Evolutionary conservation across 1,140 invertebrate species (phyloP).

Genomic region (Campoletis sonorensis): DNA sequence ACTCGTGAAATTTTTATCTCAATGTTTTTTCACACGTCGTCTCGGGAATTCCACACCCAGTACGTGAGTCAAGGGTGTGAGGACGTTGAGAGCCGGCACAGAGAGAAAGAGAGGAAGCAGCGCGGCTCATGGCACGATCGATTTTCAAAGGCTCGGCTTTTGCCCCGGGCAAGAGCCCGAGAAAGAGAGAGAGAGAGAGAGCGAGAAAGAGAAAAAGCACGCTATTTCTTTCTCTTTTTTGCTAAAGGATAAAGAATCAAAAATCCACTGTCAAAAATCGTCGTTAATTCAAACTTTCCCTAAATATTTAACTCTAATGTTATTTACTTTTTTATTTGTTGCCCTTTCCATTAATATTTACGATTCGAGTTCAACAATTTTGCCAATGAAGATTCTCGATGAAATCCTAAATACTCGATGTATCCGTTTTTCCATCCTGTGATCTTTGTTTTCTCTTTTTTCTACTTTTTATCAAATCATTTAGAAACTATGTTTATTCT

Average conservation of each 20-base stretch:
- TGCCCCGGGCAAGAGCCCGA: not conserved
- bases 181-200: not conserved
- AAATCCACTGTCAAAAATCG: not conserved
- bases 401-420: too few species aligned
- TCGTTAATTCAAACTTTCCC: too few species aligned
- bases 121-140: conserved; percentile 3
- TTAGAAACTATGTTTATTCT: too few species aligned
- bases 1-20: conserved; percentile 3
- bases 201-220: not conserved
- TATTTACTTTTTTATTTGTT: not conserved
- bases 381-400: too few species aligned
- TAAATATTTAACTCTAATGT: too few species aligned
- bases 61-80: conserved; percentile 1
- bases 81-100: not conserved
- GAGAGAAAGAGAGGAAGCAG: conserved; percentile 18
- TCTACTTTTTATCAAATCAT: too few species aligned
- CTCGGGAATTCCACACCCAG: conserved; percentile 18
- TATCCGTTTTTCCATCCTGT: too few species aligned
- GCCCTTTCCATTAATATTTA: too few species aligned
- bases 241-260: not conserved
- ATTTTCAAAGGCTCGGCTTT: conserved; percentile 27
- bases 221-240: not conserved
- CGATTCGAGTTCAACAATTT: too few species aligned
- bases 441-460: too few species aligned
- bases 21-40: not conserved